Conservation (phyloP, 1,140 invertebrate genomes). For the Eurytemora carolleeae region DNA sequence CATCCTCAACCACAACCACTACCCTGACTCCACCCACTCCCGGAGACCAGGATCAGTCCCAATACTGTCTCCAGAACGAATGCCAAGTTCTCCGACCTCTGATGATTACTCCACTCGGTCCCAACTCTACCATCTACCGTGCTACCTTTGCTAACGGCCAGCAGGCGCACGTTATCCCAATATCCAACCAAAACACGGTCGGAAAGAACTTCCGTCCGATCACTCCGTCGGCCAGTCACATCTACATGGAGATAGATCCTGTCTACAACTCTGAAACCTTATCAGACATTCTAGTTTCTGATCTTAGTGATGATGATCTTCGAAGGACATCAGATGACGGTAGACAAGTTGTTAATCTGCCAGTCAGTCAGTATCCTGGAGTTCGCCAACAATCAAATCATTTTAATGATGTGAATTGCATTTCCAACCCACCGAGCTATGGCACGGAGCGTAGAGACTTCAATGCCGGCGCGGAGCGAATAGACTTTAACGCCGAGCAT, state of each 20-base stretch:
- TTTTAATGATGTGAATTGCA: neutral
- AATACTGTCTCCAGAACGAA: neutral
- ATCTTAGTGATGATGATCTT: constrained; percentile 14
- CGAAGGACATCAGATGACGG: neutral
- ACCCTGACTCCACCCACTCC: neutral
- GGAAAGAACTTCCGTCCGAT: neutral
- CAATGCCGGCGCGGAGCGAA: neutral
- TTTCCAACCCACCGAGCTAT: neutral
- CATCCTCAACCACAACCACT: neutral
- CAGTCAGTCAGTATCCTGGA: neutral
- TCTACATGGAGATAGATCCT: constrained; percentile 15
- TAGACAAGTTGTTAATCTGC: neutral
- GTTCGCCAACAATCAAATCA: neutral
- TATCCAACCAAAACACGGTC: neutral
- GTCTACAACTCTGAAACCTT: constrained; percentile 7
- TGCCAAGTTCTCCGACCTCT: neutral
- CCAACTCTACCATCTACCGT: neutral
- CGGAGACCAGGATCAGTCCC: neutral
- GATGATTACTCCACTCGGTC: neutral
- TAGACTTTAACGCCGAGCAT: too few species aligned
- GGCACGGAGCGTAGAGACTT: neutral
- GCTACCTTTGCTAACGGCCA: neutral
- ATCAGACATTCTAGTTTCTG: constrained; percentile 10
- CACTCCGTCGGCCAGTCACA: constrained; percentile 4
- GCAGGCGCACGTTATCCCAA: neutral